Percentiles rank a stretch among this genome's conserved stretches.
Evolutionary conservation across 2,113 vertebrate genomes (phyloP).

Genomic region (Engraulis encrasicolus): DNA sequence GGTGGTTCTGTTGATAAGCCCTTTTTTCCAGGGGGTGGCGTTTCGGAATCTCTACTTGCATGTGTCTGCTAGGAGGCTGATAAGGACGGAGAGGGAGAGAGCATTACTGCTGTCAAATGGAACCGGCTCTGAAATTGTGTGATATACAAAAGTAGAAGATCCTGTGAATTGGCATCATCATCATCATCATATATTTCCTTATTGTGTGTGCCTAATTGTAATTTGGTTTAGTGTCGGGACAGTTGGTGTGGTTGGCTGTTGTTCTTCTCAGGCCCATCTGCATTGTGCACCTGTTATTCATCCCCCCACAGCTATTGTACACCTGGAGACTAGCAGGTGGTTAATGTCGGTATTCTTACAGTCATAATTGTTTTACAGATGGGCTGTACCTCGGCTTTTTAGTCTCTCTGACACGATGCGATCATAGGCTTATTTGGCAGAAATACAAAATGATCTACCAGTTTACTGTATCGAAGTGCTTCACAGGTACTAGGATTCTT

Average conservation of each 20-base stretch:
- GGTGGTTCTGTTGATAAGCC: constrained; percentile 53
- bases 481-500: too few relatives aligned
- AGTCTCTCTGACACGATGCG: too few relatives aligned
- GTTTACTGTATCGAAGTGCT: too few relatives aligned
- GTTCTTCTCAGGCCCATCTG: not conserved
- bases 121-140: not conserved
- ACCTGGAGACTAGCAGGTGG: not conserved
- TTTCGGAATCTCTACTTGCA: not conserved
- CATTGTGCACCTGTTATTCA: constrained; percentile 1
- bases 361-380: not conserved
- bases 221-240: not conserved
- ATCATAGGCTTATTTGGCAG: too few relatives aligned
- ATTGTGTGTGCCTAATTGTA: not conserved
- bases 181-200: not conserved
- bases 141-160: not conserved
- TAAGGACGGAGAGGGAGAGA: not conserved
- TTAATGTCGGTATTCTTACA: not conserved
- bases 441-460: not conserved
- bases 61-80: not conserved
- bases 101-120: not conserved
- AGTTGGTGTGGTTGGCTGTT: not conserved
- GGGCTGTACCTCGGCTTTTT: too few relatives aligned
- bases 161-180: not conserved
- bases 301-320: not conserved
- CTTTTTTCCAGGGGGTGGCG: not conserved